Conservation (phyloP, 2,888 invertebrate genomes). For the Tinea trinotella region DNA sequence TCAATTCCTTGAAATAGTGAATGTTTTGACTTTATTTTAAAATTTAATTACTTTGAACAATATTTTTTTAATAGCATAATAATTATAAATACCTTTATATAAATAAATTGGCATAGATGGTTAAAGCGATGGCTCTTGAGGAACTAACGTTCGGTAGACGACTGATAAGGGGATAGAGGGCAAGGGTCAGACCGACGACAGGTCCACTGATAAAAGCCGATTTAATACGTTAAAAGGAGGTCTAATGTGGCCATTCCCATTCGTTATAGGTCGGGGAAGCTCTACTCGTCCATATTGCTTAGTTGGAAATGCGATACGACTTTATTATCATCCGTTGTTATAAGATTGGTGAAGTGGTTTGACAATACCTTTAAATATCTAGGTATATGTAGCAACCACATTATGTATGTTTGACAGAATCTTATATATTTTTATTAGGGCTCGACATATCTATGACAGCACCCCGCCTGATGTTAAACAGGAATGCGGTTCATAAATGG, state of each 20-base stretch:
- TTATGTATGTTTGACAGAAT: too few species aligned
- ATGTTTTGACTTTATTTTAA: too few species aligned
- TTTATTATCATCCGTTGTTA: neutral
- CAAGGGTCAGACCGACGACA: conserved; percentile 50
- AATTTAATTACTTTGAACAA: too few species aligned
- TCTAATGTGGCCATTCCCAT: conserved; percentile 65
- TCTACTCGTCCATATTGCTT: neutral
- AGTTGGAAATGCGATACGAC: neutral
- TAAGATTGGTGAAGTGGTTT: neutral
- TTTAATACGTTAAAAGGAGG: conserved; percentile 70
- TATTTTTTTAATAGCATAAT: too few species aligned
- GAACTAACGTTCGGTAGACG: conserved; percentile 1
- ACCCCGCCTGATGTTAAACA: too few species aligned
- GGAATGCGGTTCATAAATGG: too few species aligned
- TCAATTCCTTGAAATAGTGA: too few species aligned
- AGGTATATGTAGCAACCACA: too few species aligned
- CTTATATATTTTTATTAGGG: too few species aligned
- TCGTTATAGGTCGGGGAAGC: conserved; percentile 42
- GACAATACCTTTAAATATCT: too few species aligned
- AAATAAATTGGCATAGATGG: neutral
- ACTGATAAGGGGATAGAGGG: conserved; percentile 36
- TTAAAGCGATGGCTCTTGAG: neutral
- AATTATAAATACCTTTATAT: neutral
- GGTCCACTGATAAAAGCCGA: conserved; percentile 40
- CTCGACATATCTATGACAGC: too few species aligned